phyloP scores from a whole-genome alignment of 2,797 vertebrate species.

The Acrossocheilus fasciatus region DNA sequence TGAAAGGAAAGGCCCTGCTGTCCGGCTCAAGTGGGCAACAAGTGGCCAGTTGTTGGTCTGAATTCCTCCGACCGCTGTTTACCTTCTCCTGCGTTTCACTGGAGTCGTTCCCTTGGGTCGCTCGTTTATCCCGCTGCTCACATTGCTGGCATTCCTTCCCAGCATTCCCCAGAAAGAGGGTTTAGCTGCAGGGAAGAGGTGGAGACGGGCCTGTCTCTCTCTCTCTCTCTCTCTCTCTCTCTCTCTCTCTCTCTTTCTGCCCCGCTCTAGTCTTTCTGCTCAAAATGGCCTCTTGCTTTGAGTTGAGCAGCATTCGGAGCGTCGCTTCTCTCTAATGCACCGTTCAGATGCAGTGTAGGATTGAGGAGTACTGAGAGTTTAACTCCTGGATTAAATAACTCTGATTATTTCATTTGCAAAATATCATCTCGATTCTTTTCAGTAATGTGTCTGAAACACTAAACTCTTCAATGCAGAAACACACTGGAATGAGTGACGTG shows the following conservation, averaged over 20 bases:
- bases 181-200: conserved; percentile 57
- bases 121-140: conserved; percentile 58
- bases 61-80: conserved; percentile 45
- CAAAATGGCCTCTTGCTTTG: neutral
- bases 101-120: conserved; percentile 35
- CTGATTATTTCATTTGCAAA: too few relatives aligned
- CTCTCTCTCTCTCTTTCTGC: neutral
- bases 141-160: conserved; percentile 65
- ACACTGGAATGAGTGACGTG: neutral
- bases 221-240: neutral
- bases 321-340: neutral
- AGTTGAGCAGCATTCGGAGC: neutral
- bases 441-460: neutral
- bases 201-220: neutral
- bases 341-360: neutral
- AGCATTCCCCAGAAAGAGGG: conserved; percentile 63
- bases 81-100: conserved; percentile 34
- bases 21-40: conserved; percentile 42
- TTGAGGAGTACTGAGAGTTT: too few relatives aligned
- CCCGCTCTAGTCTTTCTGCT: neutral
- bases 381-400: too few relatives aligned
- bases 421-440: too few relatives aligned
- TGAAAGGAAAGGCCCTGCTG: neutral
- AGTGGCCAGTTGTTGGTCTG: conserved; percentile 55
- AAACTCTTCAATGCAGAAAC: neutral